Percentiles rank a stretch among this genome's conserved stretches.
These are phyloP conservation scores for Phymanthus crucifer DNA, from an alignment of 92 coral and sea anemone species.

Conservation along the genomic window DNA sequence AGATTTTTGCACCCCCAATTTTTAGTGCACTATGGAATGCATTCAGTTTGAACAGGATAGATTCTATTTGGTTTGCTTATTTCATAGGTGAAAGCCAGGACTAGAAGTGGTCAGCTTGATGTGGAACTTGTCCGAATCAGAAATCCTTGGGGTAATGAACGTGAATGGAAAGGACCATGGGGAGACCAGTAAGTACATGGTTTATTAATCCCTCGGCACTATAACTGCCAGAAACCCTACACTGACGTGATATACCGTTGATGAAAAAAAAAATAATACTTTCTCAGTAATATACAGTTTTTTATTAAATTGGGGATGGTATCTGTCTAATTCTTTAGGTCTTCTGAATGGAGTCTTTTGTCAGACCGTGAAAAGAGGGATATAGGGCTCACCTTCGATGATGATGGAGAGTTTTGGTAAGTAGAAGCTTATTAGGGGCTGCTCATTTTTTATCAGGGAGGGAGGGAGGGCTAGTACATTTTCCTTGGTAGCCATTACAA, in stretches of 20 bases:
- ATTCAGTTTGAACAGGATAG: neutral
- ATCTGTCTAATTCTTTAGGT: conserved; percentile 44
- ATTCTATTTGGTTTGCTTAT: neutral
- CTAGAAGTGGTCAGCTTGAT: conserved; percentile 57
- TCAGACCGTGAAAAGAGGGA: conserved; percentile 66
- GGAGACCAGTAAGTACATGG: conserved; percentile 73
- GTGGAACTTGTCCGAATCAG: conserved; percentile 84
- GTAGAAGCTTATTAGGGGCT: no score
- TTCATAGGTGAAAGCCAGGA: conserved; percentile 61
- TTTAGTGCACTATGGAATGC: no score
- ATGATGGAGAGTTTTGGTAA: conserved; percentile 99
- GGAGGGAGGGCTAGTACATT: no score
- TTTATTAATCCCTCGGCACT: no score
- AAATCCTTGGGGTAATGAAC: conserved; percentile 99
- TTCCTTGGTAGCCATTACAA: no score
- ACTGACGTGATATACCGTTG: no score
- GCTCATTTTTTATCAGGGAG: no score
- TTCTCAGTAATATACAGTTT: neutral
- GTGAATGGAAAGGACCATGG: conserved; percentile 98
- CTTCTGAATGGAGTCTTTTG: conserved; percentile 75
- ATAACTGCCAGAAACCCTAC: no score
- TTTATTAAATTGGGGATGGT: neutral
- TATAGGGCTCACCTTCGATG: conserved; percentile 69
- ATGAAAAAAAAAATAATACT: no score
- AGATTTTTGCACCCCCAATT: no score